Evolutionary conservation across 2,113 vertebrate genomes (phyloP), one percentile per base, ranked within the genome.

Genomic region (Centropus bengalensis): DNA sequence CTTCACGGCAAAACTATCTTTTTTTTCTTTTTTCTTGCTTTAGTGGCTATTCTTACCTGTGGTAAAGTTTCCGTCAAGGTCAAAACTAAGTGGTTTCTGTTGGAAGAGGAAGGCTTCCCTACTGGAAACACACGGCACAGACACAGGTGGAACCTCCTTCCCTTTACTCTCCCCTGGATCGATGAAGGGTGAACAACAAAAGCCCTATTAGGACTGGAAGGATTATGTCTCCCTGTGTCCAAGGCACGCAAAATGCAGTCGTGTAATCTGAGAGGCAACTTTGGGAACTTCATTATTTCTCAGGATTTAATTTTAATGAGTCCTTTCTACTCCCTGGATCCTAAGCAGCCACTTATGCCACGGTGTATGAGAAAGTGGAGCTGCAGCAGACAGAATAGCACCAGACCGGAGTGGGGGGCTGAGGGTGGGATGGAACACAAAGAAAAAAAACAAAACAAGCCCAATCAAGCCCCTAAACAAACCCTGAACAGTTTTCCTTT

Each of bases 251-350:
- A 95, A 94, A 70, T 44, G 88, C 80, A 66, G 28, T 4, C 20
- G 51, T 2, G 3, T 38, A 36, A 79, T 81, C 55, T 64, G 16
- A 55, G 68, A 21, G 90, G 64, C 38, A 78, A 70, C 60, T 83
- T 67, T 12, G 10, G 36, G 52, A 79, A 88, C n/a, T 86, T 74
- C 59, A 83, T 93, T 96, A 60, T 88, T 82, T 89, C 80, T 86
- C 66, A 78, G 20, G 33, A 76, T 91, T 82, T 21, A 79, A 42
- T 28, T 91, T 82, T 67, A 92, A 84, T 36, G 64, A 74, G 33
- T 83, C 21, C 24, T 59, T 55, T 64, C 59, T 62, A 22, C 30
- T 66, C 30, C 18, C 18, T 30, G 36, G 59, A 62, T 69, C 47
- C 42, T 55, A 56, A 83, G 47, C 81, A 85, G 74, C 38, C 32